Evolutionary conservation across 92 coral and sea anemone genomes (phyloP), one percentile per base, ranked within the genome.

Genomic region (Parazoanthus atlanticus): DNA sequence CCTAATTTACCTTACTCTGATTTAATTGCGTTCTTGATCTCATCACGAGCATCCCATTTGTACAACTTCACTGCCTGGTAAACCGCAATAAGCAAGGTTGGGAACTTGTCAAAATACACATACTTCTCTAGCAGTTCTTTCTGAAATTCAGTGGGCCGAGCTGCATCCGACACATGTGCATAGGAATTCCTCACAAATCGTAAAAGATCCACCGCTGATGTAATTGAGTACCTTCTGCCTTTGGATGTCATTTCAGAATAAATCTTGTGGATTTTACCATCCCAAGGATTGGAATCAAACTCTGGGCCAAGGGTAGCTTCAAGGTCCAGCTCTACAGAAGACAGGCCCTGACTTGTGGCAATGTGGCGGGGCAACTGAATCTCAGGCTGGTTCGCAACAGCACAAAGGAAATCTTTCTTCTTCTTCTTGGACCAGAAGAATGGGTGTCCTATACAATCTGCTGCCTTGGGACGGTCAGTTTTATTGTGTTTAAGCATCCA

Each of bases 331-430:
- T 65, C 88, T 2, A 84, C 26, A 1, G 88, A 13, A 31, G 88
- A 84, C 3, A 12, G 11, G 15, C 54, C 16, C 19, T 34, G 79
- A 15, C 58, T 65, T 10, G 34, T 66, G 29, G 71, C 71, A 21
- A 21, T 65, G 29, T 21, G 29, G 6, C 71, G 7, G 31, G 76
- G 76, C 21, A 46, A 12, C 3, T 73, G 76, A 58, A 66, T 72
- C 31, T 84, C 88, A 0, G 5, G 26, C 61, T 84, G 88, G 54
- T 84, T 41, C 61, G 61, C 88, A 67, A 84, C 88, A 67, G 88
- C 77, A 6, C 26, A 34, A 23, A 84, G 79, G 31, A 84, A 84
- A 25, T 84, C 46, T 30, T 31, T 32, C 41, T 81, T 81, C 71
- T 84, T 84, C 21, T 84, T 15, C 33, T 84, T 40, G 54, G 77